Conservation (phyloP, 2,888 invertebrate species). For the Epistrophe eligans region DNA sequence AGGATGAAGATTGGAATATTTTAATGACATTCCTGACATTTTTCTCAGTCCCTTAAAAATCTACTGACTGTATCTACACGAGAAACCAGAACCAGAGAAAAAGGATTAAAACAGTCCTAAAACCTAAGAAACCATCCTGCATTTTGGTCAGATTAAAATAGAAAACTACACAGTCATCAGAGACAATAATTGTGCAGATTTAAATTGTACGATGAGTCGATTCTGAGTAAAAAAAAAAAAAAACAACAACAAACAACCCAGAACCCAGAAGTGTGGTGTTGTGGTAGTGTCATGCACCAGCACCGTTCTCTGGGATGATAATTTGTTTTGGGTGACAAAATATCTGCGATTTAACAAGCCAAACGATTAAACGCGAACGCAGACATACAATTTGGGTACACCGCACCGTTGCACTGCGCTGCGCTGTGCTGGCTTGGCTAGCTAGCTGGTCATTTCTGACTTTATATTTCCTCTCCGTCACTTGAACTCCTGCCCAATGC, state of each 20-base stretch:
- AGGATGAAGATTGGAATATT: conserved; percentile 7
- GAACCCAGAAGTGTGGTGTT: conserved; percentile 21
- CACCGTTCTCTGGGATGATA: conserved; percentile 47
- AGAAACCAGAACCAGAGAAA: neutral
- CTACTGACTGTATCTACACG: neutral
- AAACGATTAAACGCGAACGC: conserved; percentile 74
- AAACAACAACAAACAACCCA: neutral
- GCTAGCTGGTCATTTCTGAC: conserved; percentile 2
- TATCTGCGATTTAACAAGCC: conserved; percentile 75
- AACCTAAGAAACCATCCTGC: neutral
- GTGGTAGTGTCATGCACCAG: conserved; percentile 24
- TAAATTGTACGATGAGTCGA: conserved; percentile 51
- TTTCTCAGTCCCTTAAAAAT: conserved; percentile 10
- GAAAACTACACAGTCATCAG: conserved; percentile 27
- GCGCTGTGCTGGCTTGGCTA: neutral
- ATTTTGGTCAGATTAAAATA: conserved; percentile 53
- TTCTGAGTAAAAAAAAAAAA: conserved; percentile 2
- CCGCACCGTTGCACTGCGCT: neutral
- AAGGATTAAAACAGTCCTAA: neutral
- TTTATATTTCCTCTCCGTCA: conserved; percentile 6
- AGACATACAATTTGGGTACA: conserved; percentile 72
- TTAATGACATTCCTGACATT: conserved; percentile 38
- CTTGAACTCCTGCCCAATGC: neutral
- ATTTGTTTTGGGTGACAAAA: conserved; percentile 76
- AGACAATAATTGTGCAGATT: conserved; percentile 36